Conservation (phyloP, 1,140 invertebrate species). For the Asobara japonica region DNA sequence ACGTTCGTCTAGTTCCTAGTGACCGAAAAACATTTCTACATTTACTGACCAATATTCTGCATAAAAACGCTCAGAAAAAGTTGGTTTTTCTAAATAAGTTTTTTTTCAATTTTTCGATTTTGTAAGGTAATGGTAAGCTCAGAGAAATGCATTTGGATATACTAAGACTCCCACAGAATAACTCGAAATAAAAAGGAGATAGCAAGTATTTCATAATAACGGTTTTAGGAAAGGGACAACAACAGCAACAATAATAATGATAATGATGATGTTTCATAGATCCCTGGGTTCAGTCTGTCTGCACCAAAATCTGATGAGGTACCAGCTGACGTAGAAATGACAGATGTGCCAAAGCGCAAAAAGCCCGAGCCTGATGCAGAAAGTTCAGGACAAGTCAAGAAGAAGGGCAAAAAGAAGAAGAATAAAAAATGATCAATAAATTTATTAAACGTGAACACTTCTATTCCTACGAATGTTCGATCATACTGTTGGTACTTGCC, state of each 20-base stretch:
- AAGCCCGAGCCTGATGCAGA: conserved; percentile 23
- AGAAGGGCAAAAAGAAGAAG: conserved; percentile 45
- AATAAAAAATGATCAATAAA: conserved; percentile 26
- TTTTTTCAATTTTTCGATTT: no score
- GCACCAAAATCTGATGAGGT: neutral
- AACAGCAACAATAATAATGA: neutral
- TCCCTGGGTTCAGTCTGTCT: conserved; percentile 61
- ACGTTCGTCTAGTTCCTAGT: no score
- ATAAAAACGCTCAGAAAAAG: no score
- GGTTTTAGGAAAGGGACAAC: no score
- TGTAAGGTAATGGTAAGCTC: no score
- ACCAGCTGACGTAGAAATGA: neutral
- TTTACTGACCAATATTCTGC: no score
- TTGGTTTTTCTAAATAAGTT: no score
- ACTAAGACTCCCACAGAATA: no score
- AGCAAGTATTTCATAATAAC: conserved; percentile 16
- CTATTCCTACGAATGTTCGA: neutral
- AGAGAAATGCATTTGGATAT: no score
- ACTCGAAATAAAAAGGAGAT: no score
- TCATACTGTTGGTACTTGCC: neutral
- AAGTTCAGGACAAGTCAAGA: conserved; percentile 21
- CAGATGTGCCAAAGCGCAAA: conserved; percentile 37
- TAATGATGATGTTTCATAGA: conserved; percentile 42
- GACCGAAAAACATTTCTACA: no score
- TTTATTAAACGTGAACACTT: neutral